These are phyloP conservation scores for Torymus tubicola DNA, from an alignment of 2,888 invertebrate species.

Conservation along the genomic window DNA sequence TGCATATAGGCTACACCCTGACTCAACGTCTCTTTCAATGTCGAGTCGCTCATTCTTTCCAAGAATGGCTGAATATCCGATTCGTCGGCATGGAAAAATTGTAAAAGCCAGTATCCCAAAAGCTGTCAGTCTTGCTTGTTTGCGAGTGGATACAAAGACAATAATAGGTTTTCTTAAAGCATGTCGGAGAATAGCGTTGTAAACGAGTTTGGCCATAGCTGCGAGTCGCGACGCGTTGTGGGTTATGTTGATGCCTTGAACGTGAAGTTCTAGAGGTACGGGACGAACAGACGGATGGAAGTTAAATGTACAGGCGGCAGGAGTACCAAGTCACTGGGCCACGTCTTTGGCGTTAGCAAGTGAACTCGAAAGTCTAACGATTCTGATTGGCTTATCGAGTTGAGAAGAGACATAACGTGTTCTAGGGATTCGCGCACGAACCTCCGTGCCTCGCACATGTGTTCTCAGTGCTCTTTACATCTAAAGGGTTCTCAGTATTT, in stretches of 20 bases:
- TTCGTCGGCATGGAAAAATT: constrained; percentile 93
- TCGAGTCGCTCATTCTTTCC: constrained; percentile 92
- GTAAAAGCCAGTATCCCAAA: constrained; percentile 95
- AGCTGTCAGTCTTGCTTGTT: constrained; percentile 95
- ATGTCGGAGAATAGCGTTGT: constrained; percentile 91
- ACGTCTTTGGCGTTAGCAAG: constrained; percentile 96
- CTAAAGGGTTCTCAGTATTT: too few relatives aligned
- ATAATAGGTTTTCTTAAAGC: constrained; percentile 91
- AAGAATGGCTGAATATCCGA: constrained; percentile 93
- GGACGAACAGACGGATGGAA: constrained; percentile 99
- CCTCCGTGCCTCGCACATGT: too few relatives aligned
- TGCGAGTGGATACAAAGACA: constrained; percentile 93
- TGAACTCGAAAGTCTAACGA: constrained; percentile 95
- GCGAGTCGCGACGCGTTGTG: constrained; percentile 97
- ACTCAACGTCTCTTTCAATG: constrained; percentile 92
- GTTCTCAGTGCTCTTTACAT: too few relatives aligned
- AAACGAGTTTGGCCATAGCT: constrained; percentile 98
- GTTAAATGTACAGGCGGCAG: constrained; percentile 95
- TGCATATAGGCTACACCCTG: constrained; percentile 99
- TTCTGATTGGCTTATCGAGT: constrained; percentile 91
- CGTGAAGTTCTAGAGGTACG: constrained; percentile 95
- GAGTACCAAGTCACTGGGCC: constrained; percentile 97
- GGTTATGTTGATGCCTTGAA: constrained; percentile 97
- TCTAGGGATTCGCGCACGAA: constrained; percentile 77
- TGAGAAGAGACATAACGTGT: constrained; percentile 97